phyloP scores from a whole-genome alignment of 1,140 invertebrate species.

The Drosophila truncata region DNA sequence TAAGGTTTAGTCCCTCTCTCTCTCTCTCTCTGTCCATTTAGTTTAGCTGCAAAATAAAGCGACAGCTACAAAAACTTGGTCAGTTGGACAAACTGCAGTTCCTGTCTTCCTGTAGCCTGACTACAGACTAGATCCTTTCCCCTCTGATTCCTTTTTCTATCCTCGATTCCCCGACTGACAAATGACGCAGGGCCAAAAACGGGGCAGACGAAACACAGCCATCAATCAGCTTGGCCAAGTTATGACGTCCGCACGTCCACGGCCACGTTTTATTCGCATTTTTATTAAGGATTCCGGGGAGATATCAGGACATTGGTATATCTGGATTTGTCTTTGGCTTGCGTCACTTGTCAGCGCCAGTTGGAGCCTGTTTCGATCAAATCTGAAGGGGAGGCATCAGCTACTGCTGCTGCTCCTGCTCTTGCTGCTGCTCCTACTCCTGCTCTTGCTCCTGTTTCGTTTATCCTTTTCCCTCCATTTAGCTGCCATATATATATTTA shows the following conservation, averaged over 20 bases:
- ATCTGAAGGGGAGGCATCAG: background rate
- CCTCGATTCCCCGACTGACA: constrained; percentile 46
- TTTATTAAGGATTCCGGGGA: constrained; percentile 34
- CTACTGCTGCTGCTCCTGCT: background rate
- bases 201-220: constrained; percentile 64
- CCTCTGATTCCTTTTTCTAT: background rate
- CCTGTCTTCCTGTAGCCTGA: constrained; percentile 14
- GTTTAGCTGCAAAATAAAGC: constrained; percentile 68
- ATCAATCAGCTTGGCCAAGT: constrained; percentile 71
- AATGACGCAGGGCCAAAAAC: constrained; percentile 58
- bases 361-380: constrained; percentile 30
- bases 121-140: background rate
- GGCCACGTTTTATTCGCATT: constrained; percentile 39
- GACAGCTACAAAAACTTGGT: constrained; percentile 54
- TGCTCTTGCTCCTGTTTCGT: background rate
- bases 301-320: constrained; percentile 16
- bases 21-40: constrained; percentile 24
- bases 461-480: background rate
- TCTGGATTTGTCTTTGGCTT: constrained; percentile 46
- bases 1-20: constrained; percentile 16
- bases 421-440: background rate
- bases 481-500: constrained; percentile 55
- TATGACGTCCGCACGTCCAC: constrained; percentile 68
- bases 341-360: constrained; percentile 66
- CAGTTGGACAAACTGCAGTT: constrained; percentile 76